These are phyloP conservation scores for Geococcyx californianus DNA, from an alignment of 2,113 vertebrate genomes.

Conservation along the genomic window DNA sequence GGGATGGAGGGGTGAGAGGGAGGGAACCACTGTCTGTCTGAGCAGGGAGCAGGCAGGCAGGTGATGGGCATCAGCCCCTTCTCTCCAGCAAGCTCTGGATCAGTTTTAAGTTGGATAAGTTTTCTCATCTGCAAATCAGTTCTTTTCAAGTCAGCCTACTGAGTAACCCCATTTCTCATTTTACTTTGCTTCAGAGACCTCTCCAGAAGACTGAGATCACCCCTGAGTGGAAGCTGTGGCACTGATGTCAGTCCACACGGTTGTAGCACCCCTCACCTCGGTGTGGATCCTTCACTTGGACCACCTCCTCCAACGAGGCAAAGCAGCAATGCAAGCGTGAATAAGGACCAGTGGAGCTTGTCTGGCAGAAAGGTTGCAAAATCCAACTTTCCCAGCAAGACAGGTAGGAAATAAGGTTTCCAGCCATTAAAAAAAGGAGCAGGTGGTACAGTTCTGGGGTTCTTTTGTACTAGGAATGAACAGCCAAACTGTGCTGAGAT, in stretches of 20 bases:
- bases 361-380: neutral
- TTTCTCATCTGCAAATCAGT: neutral
- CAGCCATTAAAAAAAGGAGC: neutral
- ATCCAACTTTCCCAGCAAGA: neutral
- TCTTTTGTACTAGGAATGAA: neutral
- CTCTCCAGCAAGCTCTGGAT: neutral
- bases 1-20: neutral
- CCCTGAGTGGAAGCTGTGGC: neutral
- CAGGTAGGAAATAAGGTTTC: neutral
- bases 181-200: neutral
- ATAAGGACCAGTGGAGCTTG: neutral
- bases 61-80: neutral
- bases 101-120: no score
- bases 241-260: neutral
- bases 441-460: neutral
- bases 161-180: neutral
- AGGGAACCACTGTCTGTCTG: neutral
- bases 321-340: neutral
- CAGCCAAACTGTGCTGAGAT: neutral
- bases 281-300: accelerated
- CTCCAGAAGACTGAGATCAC: neutral
- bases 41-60: neutral
- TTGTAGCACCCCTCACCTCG: neutral
- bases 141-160: neutral
- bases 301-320: neutral